phyloP scores from a whole-genome alignment of 30 jellyfish, hydroid and myxozoan genomes.

The Haliclystus octoradiatus region DNA sequence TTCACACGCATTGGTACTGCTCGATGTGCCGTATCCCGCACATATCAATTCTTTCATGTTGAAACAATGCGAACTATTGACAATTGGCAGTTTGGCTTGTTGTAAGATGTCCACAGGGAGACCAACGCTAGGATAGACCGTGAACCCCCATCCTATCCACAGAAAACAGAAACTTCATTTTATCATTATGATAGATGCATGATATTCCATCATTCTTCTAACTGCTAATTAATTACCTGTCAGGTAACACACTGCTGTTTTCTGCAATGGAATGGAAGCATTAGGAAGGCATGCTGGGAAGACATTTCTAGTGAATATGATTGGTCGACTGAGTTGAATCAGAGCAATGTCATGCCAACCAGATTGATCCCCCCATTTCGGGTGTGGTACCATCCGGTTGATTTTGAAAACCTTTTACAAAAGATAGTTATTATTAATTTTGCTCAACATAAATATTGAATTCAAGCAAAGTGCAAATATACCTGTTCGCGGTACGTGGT shows the following conservation, averaged over 20 bases:
- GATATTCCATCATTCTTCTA: background rate
- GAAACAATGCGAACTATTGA: slow-evolving; percentile 19
- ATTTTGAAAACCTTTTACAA: too few species aligned
- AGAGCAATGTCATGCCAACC: slow-evolving; percentile 29
- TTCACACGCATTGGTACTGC: slow-evolving; percentile 45
- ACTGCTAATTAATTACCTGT: slow-evolving; percentile 12
- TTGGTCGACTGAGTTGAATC: slow-evolving; percentile 15
- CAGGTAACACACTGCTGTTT: slow-evolving; percentile 13
- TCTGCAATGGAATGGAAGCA: background rate
- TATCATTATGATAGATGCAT: background rate
- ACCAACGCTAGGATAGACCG: slow-evolving; percentile 19
- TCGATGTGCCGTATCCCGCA: slow-evolving; percentile 23
- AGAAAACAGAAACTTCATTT: background rate
- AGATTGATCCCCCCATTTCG: too few species aligned
- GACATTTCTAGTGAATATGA: background rate
- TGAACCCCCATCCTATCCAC: slow-evolving; percentile 50
- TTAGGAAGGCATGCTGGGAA: slow-evolving; percentile 18
- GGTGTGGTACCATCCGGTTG: too few species aligned
- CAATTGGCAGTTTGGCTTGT: slow-evolving; percentile 32
- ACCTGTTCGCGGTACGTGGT: too few species aligned
- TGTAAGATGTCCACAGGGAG: slow-evolving; percentile 21
- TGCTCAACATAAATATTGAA: too few species aligned
- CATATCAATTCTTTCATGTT: slow-evolving; percentile 19
- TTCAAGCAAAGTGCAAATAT: too few species aligned
- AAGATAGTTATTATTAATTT: too few species aligned